A percentile compares a stretch with the other conserved stretches of the same genome.
Evolutionary conservation across 2,797 vertebrate species (phyloP).

Genomic region (Dallia pectoralis): DNA sequence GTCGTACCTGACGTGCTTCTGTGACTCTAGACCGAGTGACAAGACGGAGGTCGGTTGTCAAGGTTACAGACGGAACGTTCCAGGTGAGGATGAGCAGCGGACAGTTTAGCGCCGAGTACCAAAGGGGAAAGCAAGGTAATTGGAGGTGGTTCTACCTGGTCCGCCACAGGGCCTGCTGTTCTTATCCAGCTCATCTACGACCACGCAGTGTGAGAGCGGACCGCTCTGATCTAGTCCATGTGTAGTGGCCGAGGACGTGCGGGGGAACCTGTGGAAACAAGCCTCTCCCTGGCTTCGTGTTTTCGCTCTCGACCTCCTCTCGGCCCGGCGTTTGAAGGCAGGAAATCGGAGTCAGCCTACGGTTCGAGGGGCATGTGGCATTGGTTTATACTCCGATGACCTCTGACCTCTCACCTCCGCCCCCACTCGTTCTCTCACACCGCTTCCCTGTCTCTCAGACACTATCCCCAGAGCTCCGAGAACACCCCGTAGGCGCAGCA

Average conservation of each 20-base stretch:
- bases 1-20: constrained; percentile 14
- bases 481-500: constrained; percentile 41
- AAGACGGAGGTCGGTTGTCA: constrained; percentile 35
- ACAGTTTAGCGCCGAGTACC: not conserved
- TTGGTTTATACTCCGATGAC: constrained; percentile 79
- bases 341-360: constrained; percentile 89
- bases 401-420: constrained; percentile 68
- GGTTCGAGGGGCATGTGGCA: constrained; percentile 85
- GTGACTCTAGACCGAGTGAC: constrained; percentile 27
- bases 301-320: constrained; percentile 79
- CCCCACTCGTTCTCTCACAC: constrained; percentile 68
- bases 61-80: constrained; percentile 11
- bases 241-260: constrained; percentile 54
- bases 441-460: constrained; percentile 70
- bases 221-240: constrained; percentile 69
- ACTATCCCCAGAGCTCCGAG: constrained; percentile 53
- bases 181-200: constrained; percentile 69
- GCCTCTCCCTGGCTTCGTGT: constrained; percentile 74
- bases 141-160: not conserved
- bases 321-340: constrained; percentile 79
- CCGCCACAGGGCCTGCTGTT: constrained; percentile 67
- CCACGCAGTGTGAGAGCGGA: constrained; percentile 60
- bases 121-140: not conserved
- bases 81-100: constrained; percentile 13
- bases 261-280: constrained; percentile 77